Percentiles rank a stretch among this genome's conserved stretches.
Conservation (phyloP, 2,888 invertebrate genomes). For the Sacculina carcini region DNA sequence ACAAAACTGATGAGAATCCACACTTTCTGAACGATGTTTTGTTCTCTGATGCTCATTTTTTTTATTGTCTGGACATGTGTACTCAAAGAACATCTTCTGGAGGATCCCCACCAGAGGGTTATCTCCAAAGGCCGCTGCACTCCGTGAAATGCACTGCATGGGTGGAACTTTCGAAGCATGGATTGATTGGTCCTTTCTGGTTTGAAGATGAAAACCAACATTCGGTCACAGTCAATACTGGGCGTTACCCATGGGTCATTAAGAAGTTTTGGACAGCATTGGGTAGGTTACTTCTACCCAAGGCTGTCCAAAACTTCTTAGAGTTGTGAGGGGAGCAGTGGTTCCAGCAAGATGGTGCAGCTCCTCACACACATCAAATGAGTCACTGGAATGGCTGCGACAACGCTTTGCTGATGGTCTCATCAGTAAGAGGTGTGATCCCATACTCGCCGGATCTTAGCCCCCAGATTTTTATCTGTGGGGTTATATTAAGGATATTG, state of each 20-base stretch:
- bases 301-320: no score
- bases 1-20: no score
- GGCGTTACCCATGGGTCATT: neutral
- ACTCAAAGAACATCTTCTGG: conserved; percentile 8
- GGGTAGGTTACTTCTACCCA: no score
- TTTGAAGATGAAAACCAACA: neutral
- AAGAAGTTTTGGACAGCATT: neutral
- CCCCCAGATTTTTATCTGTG: conserved; percentile 7
- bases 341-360: neutral
- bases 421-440: neutral
- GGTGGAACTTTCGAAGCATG: conserved; percentile 7
- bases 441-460: no score
- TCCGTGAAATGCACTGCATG: conserved; percentile 9
- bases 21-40: no score
- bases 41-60: conserved; percentile 10
- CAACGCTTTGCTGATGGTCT: neutral
- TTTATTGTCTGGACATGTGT: conserved; percentile 8
- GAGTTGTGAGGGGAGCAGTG: no score
- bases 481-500: conserved; percentile 7
- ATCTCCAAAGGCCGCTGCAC: conserved; percentile 5
- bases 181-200: conserved; percentile 8
- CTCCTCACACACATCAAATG: neutral
- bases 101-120: conserved; percentile 3
- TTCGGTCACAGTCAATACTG: conserved; percentile 1
- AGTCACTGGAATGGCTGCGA: neutral